These are phyloP conservation scores for Thysanoteuthis rhombus DNA, from an alignment of 2,888 invertebrate species.

Conservation along the genomic window DNA sequence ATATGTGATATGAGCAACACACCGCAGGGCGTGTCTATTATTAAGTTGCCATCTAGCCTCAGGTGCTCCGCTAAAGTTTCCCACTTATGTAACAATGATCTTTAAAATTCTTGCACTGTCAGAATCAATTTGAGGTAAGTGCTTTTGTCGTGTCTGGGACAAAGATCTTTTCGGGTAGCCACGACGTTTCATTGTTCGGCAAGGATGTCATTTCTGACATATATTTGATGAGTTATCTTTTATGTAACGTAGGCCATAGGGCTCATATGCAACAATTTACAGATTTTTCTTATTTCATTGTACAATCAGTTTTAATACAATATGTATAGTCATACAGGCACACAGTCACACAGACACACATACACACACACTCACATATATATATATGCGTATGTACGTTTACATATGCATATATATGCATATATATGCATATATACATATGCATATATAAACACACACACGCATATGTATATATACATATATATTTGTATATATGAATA, in stretches of 20 bases:
- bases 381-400: not conserved
- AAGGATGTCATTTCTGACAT: not conserved
- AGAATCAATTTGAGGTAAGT: not conserved
- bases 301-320: no score
- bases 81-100: not conserved
- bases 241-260: no score
- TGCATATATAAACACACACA: not conserved
- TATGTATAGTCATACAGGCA: no score
- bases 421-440: not conserved
- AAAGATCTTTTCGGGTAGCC: not conserved
- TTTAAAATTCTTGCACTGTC: not conserved
- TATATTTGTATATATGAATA: not conserved
- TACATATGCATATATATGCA: not conserved
- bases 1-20: not conserved
- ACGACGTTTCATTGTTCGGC: not conserved
- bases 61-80: not conserved
- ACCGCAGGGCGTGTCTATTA: not conserved
- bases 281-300: no score
- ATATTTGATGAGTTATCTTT: not conserved
- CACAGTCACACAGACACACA: not conserved
- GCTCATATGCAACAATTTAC: no score
- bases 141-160: not conserved
- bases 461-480: fast-evolving
- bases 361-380: not conserved
- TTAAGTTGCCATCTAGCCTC: not conserved